Conservation (phyloP, 2,797 vertebrate genomes). For the Corythornis leucogaster region DNA sequence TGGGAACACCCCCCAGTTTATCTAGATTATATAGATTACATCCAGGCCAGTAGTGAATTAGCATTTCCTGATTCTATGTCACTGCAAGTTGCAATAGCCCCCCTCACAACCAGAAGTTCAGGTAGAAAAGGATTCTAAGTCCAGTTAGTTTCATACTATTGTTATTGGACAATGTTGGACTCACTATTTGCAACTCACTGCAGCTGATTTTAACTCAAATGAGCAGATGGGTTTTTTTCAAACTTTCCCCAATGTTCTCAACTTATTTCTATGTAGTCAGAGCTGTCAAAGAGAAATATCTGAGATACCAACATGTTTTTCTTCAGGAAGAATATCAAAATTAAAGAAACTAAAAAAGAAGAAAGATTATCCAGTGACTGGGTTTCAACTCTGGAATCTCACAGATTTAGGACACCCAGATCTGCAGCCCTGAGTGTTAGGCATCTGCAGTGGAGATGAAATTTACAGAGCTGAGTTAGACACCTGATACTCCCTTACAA, state of each 20-base stretch:
- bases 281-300: background rate
- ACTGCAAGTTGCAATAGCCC: background rate
- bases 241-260: no score
- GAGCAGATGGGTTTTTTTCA: background rate
- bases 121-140: background rate
- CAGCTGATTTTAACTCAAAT: fast-evolving
- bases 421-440: background rate
- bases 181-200: fast-evolving
- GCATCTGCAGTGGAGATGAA: background rate
- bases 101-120: background rate
- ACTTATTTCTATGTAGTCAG: background rate
- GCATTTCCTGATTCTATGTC: background rate
- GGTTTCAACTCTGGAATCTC: background rate
- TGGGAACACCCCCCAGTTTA: background rate
- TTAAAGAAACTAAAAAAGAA: background rate
- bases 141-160: background rate
- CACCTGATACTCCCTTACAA: background rate
- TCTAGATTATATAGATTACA: background rate
- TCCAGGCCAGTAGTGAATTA: background rate
- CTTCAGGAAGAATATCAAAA: background rate
- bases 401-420: background rate
- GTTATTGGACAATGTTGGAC: fast-evolving
- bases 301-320: background rate
- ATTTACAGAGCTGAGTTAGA: background rate
- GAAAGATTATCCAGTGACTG: background rate